phyloP scores from a whole-genome alignment of 2,888 invertebrate genomes.

The Notocelia uddmanniana region DNA sequence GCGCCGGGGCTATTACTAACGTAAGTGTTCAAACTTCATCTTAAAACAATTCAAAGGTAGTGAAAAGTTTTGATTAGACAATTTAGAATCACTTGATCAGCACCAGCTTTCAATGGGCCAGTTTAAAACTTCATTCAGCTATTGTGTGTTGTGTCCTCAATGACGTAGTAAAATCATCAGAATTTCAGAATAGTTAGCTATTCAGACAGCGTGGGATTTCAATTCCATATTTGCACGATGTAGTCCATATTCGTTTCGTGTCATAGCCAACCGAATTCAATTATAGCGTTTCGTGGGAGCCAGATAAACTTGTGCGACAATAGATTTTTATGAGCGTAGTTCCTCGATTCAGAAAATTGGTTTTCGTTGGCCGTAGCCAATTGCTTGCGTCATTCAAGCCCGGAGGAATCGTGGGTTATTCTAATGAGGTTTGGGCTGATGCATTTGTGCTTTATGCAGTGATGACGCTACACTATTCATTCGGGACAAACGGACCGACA shows the following conservation, averaged over 20 bases:
- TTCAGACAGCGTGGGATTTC: conserved; percentile 29
- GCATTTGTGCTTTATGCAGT: conserved; percentile 55
- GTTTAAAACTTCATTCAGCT: neutral
- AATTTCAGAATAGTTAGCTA: neutral
- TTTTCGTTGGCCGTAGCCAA: conserved; percentile 66
- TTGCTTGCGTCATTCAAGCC: conserved; percentile 47
- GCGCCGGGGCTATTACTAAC: conserved; percentile 88
- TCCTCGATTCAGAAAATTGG: conserved; percentile 71
- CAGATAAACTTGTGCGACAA: conserved; percentile 61
- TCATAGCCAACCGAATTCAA: conserved; percentile 39
- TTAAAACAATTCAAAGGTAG: neutral
- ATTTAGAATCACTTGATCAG: too few relatives aligned
- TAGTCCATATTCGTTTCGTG: conserved; percentile 6
- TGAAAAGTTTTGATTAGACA: neutral
- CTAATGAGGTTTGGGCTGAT: conserved; percentile 45
- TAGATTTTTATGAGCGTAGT: conserved; percentile 67
- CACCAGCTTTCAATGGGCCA: neutral
- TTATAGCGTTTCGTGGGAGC: conserved; percentile 62
- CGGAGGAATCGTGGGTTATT: conserved; percentile 12
- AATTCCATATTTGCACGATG: conserved; percentile 11
- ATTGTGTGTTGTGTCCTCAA: neutral
- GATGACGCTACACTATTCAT: conserved; percentile 37
- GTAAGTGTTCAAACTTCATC: conserved; percentile 71
- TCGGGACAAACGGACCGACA: conserved; percentile 24
- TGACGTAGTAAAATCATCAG: neutral